Base-by-base conservation (phyloP, 64 coral and sea anemone species). In the Orbicella faveolata region DNA sequence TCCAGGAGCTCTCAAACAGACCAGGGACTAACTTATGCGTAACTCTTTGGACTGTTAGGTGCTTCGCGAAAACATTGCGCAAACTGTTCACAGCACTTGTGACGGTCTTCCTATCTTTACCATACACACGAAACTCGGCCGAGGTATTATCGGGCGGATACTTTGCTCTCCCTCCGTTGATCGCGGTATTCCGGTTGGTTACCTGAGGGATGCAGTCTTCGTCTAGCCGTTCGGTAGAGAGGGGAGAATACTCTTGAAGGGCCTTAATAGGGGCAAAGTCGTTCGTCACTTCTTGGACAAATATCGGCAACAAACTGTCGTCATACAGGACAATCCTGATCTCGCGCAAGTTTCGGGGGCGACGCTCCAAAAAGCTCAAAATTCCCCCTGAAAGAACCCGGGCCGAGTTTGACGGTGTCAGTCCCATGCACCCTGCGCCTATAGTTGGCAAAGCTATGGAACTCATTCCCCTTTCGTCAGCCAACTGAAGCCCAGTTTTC, bases 381-480 rank as follows among this genome's bases (percentile, higher is more conserved):
- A 83, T 83, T 2, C 61, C 80, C 35, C 80, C 63, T 8, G 80
- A 67, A 6, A 83, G 34, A 19, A 83, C 80, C 63, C 35, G 80
- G 17, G 63, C 61, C 19, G 80, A 83, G 18, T 83, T 63, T 37
- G 10, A 0, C 1, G 25, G 33, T 20, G 80, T 41, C 61, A 83
- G 33, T 20, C 34, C 34, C 80, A 83, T 68, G 59, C 34, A 8
- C 23, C 80, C 80, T 7, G 61, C 61, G 61, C 80, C 80, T 9
- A 83, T 83, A 20, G 80, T 57, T 19, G 80, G 80, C 1, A 83
- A 33, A 83, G 63, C 80, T 67, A 83, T 68, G 63, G 80, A 83
- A 44, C 61, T 19, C 17, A 83, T 33, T 83, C 80, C 80, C 19
- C 20, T 35, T 2, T 63, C 80, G 61, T 83, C 80, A 18, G 80